phyloP scores from a whole-genome alignment of 2,113 vertebrate species.

The Aythya baeri region DNA sequence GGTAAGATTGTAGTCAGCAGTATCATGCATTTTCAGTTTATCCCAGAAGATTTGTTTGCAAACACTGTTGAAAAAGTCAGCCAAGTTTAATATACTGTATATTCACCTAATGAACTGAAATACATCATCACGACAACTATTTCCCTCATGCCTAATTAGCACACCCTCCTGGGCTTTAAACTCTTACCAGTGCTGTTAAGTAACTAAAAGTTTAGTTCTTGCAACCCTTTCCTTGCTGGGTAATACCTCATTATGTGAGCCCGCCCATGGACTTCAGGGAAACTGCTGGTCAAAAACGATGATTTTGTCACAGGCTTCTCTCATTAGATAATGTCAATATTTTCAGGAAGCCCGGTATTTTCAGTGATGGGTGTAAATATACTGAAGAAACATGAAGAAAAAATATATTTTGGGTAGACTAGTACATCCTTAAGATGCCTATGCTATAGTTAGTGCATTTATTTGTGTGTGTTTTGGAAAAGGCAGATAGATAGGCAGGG shows the following conservation, averaged over 20 bases:
- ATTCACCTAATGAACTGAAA: neutral
- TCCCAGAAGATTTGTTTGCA: slow-evolving; percentile 4
- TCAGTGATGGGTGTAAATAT: neutral
- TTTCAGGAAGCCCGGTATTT: neutral
- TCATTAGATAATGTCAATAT: neutral
- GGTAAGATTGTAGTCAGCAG: neutral
- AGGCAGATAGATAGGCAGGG: neutral
- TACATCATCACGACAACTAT: neutral
- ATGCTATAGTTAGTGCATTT: neutral
- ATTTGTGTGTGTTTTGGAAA: neutral
- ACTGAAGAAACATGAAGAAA: neutral
- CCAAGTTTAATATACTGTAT: neutral
- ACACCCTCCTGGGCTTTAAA: neutral
- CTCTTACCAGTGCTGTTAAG: neutral
- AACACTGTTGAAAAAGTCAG: neutral
- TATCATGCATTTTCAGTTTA: neutral
- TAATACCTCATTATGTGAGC: neutral
- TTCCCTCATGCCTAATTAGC: neutral
- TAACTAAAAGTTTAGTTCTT: neutral
- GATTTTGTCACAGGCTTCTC: neutral
- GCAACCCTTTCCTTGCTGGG: neutral
- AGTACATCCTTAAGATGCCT: neutral
- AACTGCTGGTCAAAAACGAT: neutral
- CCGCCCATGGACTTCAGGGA: neutral
- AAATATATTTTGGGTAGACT: neutral